Percentiles rank a stretch among this genome's conserved stretches.
Evolutionary conservation across 2,113 vertebrate species (phyloP).

Genomic region (Chionodraco myersi): DNA sequence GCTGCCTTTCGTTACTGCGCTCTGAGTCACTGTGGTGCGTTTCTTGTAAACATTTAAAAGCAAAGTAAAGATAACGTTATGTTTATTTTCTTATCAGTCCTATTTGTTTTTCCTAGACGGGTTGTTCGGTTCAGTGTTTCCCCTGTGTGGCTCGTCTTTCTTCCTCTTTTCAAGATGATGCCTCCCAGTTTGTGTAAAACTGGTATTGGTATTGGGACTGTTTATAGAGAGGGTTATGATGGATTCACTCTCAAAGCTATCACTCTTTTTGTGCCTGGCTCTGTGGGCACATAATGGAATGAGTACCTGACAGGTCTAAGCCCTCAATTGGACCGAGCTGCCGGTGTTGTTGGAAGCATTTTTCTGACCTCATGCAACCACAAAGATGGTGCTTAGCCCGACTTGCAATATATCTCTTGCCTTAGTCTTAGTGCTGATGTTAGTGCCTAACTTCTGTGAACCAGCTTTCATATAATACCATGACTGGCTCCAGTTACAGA

Average conservation of each 20-base stretch:
- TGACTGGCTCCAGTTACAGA: constrained; percentile 57
- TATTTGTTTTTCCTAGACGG: constrained; percentile 61
- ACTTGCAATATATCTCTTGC: constrained; percentile 48
- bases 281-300: constrained; percentile 52
- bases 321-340: constrained; percentile 54
- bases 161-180: constrained; percentile 57
- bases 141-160: constrained; percentile 52
- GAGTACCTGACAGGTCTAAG: constrained; percentile 67
- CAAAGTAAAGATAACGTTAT: constrained; percentile 71
- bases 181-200: constrained; percentile 69
- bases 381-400: constrained; percentile 47
- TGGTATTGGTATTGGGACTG: constrained; percentile 66
- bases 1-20: constrained; percentile 55
- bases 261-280: constrained; percentile 58
- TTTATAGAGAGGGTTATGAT: constrained; percentile 63
- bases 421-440: constrained; percentile 54
- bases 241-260: constrained; percentile 56
- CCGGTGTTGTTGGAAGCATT: constrained; percentile 66
- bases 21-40: constrained; percentile 56
- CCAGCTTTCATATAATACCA: constrained; percentile 60
- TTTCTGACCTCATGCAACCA: constrained; percentile 63
- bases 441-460: constrained; percentile 53
- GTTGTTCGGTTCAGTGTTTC: constrained; percentile 60
- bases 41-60: constrained; percentile 73
- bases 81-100: constrained; percentile 69